Conservation (phyloP, 1,140 invertebrate genomes). For the Batillaria attramentaria region DNA sequence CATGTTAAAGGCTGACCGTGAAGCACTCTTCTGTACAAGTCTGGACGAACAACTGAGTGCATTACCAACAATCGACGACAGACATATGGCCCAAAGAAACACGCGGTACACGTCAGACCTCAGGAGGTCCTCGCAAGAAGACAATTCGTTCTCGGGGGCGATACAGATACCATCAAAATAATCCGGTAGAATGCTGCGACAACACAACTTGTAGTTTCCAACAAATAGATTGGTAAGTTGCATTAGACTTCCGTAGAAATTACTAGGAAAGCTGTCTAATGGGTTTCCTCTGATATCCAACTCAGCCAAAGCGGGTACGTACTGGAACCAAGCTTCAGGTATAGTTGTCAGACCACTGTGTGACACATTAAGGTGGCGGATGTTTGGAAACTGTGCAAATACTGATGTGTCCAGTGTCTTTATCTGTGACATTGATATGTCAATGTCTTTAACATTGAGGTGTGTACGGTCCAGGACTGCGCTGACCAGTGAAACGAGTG, state of each 20-base stretch:
- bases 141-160: slow-evolving; percentile 44
- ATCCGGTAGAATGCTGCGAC: slow-evolving; percentile 23
- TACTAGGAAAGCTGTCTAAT: background rate
- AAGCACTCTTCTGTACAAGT: background rate
- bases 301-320: background rate
- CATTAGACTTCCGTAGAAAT: background rate
- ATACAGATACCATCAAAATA: slow-evolving; percentile 34
- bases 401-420: background rate
- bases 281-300: background rate
- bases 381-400: background rate
- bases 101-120: slow-evolving; percentile 23
- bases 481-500: background rate
- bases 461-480: background rate
- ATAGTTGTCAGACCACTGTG: background rate
- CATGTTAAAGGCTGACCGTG: slow-evolving; percentile 26
- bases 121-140: slow-evolving; percentile 51
- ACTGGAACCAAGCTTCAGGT: background rate
- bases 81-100: slow-evolving; percentile 48
- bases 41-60: slow-evolving; percentile 26
- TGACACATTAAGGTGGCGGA: background rate
- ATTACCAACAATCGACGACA: slow-evolving; percentile 49
- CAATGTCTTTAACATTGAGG: background rate
- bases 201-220: background rate
- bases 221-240: background rate
- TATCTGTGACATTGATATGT: background rate